Base-by-base conservation (phyloP, 2,113 vertebrate species). In the Pterocles orientalis region DNA sequence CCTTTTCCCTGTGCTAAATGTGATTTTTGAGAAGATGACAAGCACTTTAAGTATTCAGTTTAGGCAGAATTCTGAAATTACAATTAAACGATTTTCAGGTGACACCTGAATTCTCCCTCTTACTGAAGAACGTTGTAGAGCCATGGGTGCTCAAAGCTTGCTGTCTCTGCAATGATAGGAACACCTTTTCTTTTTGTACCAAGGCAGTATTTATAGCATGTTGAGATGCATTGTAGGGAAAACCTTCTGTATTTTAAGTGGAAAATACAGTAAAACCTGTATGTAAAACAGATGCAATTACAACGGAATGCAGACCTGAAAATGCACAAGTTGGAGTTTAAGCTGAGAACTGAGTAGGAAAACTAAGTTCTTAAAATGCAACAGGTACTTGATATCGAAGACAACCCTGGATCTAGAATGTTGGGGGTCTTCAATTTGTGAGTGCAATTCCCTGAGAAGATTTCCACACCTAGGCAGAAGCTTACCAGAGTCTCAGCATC, bases 11-110 rank as follows among this genome's bases (percentile, higher is more conserved):
- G 18, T 76, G 41, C n/a, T 91, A 92, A 88, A 51, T 64, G 25
- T 41, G 62, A 80, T 80, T 91, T 93, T 93, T 93, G 90, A 91
- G 58, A 82, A 64, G 34, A 34, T 86, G 90, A 83, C 72, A 83
- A 48, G 39, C 39, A 72, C 3, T 5, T 80, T 68, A 91, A 54
- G 43, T 41, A 83, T 80, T 88, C 80, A 83, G 33, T 71, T 83
- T 61, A 71, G 70, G 43, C 29, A 80, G 33, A 92, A 53, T 21
- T 48, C 68, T 76, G 66, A 94, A 88, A 88, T 92, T 72, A 85
- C 83, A 68, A 23, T 76, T 71, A 92, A 71, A 71, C 60, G 48
- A 79, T 86, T 91, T 88, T 88, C 86, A 80, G 53, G 43, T 86
- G 80, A 83, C 62, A 50, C 68, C 39, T n/a, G 62, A 92, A 71